A percentile compares a stretch with the other conserved stretches of the same genome.
phyloP scores from a whole-genome alignment of 2,888 invertebrate species.

The Coelinius sp. region DNA sequence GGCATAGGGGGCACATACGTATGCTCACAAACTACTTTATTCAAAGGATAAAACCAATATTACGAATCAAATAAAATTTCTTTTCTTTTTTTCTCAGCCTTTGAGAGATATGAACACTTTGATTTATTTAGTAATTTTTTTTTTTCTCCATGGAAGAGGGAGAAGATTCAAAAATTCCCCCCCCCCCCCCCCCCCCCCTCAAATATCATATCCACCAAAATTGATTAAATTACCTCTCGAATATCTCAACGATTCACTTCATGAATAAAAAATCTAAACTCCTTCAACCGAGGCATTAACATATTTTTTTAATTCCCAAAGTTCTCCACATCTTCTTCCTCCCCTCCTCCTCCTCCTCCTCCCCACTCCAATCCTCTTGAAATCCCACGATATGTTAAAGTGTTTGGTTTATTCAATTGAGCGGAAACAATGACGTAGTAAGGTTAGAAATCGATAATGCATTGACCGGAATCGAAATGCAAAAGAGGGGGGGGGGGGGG shows the following conservation, averaged over 20 bases:
- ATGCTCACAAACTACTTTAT: background rate
- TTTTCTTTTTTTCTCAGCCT: background rate
- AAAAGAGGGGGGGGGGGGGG: constrained; percentile 16
- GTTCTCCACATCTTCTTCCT: background rate
- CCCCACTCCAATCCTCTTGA: background rate
- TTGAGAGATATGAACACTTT: background rate
- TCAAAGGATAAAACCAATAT: background rate
- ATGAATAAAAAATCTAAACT: constrained; percentile 1
- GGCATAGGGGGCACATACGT: background rate
- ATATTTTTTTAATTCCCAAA: constrained; percentile 1
- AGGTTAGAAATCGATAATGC: constrained; percentile 47
- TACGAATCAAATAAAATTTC: background rate
- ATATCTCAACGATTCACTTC: background rate
- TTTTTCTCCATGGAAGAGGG: too few species aligned
- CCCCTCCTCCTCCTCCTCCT: background rate
- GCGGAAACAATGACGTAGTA: constrained; percentile 50
- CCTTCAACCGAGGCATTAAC: background rate
- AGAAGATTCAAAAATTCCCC: too few species aligned
- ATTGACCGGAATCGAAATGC: constrained; percentile 49
- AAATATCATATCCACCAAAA: background rate
- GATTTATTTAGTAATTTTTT: too few species aligned
- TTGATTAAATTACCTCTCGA: background rate
- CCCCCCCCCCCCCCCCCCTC: too few species aligned
- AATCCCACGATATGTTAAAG: constrained; percentile 1
- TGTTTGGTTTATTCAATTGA: constrained; percentile 42